Conservation (phyloP, 1,140 invertebrate genomes). For the Pseudachorutes palmiensis region DNA sequence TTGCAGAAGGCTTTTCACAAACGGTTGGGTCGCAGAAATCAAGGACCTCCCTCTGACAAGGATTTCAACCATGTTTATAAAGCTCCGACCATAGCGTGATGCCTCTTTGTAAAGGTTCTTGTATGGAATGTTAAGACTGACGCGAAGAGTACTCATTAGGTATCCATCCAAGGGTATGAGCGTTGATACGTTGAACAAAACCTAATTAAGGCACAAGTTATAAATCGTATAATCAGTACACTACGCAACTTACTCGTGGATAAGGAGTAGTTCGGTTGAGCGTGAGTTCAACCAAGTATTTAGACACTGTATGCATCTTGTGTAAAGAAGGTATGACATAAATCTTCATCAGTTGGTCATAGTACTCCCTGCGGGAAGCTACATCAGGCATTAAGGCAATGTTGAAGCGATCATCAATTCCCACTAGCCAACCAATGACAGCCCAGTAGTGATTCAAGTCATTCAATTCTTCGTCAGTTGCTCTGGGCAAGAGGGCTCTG, state of each 20-base stretch:
- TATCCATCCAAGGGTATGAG: background rate
- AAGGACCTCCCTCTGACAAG: background rate
- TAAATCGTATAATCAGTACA: no score
- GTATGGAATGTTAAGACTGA: background rate
- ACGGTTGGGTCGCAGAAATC: background rate
- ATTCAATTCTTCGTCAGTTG: background rate
- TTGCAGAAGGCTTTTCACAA: background rate
- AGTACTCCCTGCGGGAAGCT: background rate
- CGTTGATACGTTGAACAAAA: background rate
- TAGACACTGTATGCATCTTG: background rate
- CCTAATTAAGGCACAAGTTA: no score
- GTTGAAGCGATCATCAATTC: background rate
- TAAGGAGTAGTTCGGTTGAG: background rate
- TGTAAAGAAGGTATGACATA: background rate
- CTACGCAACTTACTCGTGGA: background rate
- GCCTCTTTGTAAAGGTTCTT: background rate
- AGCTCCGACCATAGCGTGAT: background rate
- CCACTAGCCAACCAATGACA: background rate
- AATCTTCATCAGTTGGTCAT: background rate
- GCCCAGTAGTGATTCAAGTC: slow-evolving; percentile 4
- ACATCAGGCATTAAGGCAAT: background rate
- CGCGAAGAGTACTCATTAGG: background rate
- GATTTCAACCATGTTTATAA: background rate
- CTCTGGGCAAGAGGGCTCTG: background rate
- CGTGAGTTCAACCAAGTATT: background rate